Conservation (phyloP, 2,113 vertebrate species). For the Mus spicilegus region DNA sequence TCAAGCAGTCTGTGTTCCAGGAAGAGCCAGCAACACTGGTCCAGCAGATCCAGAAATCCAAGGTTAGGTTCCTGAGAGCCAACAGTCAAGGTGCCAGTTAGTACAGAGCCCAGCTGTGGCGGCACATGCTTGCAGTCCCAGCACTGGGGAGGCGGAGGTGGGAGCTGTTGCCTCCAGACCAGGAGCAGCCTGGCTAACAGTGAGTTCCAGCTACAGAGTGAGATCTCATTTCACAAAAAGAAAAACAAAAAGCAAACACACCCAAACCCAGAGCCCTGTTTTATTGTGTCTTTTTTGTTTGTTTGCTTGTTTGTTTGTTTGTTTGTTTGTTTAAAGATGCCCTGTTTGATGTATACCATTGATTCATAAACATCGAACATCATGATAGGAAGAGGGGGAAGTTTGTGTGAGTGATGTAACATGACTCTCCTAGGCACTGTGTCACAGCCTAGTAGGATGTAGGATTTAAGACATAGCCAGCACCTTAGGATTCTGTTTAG, state of each 20-base stretch:
- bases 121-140: too few relatives aligned
- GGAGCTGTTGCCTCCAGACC: not conserved
- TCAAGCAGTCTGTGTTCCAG: not conserved
- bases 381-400: not conserved
- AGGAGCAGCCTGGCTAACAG: not conserved
- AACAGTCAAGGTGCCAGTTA: not conserved
- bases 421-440: not conserved
- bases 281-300: not conserved
- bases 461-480: not conserved
- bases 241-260: not conserved
- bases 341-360: not conserved
- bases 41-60: not conserved
- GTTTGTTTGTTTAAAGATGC: slow-evolving; percentile 26
- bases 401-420: not conserved
- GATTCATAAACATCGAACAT: not conserved
- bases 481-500: not conserved
- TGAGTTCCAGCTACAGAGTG: not conserved
- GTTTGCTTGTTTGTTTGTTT: not conserved
- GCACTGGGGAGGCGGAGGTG: not conserved
- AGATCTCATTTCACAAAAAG: not conserved
- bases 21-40: not conserved
- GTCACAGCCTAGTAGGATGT: not conserved
- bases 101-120: too few relatives aligned
- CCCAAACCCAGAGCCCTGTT: not conserved
- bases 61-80: not conserved